Conservation (phyloP, 2,113 vertebrate species). For the Sceloporus undulatus region DNA sequence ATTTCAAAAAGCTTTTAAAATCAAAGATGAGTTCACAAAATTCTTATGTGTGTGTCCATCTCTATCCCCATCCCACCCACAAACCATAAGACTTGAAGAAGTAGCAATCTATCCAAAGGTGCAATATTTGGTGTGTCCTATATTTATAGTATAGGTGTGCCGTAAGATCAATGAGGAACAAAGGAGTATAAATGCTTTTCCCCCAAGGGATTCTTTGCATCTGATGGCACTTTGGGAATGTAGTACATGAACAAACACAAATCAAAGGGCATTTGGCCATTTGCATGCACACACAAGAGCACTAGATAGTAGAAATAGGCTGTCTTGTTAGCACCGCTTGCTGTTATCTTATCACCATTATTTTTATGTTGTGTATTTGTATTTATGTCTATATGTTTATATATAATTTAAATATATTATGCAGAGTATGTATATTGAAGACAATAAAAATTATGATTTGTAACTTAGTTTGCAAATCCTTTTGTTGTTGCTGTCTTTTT, state of each 20-base stretch:
- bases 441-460: constrained; percentile 67
- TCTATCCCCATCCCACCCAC: not conserved
- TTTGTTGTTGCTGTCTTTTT: too few species aligned
- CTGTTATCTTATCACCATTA: constrained; percentile 76
- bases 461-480: constrained; percentile 58
- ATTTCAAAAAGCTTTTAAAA: not conserved
- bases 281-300: constrained; percentile 42
- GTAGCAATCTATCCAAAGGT: not conserved
- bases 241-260: not conserved
- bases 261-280: constrained; percentile 48
- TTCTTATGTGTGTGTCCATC: not conserved
- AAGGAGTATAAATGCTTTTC: constrained; percentile 25
- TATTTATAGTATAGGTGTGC: not conserved
- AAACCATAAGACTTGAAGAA: not conserved
- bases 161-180: constrained; percentile 24
- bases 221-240: not conserved
- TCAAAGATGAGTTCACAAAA: not conserved
- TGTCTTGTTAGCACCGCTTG: constrained; percentile 59
- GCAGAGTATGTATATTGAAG: constrained; percentile 82
- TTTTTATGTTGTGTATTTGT: constrained; percentile 75
- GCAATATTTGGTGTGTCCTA: not conserved
- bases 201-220: constrained; percentile 24
- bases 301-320: constrained; percentile 56
- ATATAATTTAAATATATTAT: constrained; percentile 75
- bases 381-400: constrained; percentile 71